Conservation (phyloP, 1,140 invertebrate species). For the Tetragonula clypearis region DNA sequence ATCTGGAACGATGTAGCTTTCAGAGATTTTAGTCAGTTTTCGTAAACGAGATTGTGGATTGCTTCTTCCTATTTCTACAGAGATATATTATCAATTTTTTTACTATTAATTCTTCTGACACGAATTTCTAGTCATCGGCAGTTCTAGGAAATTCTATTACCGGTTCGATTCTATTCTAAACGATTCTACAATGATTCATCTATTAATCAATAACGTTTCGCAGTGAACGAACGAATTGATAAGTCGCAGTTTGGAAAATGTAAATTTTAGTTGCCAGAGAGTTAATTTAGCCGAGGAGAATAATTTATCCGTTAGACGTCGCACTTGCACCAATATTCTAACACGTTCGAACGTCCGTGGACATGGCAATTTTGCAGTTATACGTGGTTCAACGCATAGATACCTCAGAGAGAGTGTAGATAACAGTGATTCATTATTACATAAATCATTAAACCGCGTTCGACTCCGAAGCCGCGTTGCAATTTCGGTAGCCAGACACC, state of each 20-base stretch:
- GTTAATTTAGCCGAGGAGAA: background rate
- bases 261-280: background rate
- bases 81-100: no score
- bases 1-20: no score
- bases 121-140: no score
- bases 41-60: no score
- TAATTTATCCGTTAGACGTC: no score
- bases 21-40: no score
- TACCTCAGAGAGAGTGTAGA: background rate
- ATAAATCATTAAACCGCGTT: slow-evolving; percentile 15
- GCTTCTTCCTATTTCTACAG: no score
- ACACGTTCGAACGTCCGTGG: background rate
- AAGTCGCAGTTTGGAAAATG: background rate
- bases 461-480: background rate
- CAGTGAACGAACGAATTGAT: background rate
- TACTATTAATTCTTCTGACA: no score
- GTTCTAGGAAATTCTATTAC: background rate
- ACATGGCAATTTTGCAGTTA: background rate
- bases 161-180: background rate
- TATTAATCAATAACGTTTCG: background rate
- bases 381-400: background rate
- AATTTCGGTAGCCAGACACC: slow-evolving; percentile 53
- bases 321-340: background rate
- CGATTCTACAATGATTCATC: background rate
- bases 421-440: slow-evolving; percentile 23